A percentile compares a stretch with the other conserved stretches of the same genome.
Evolutionary conservation across 2,888 invertebrate species (phyloP).

Genomic region (Stenotaenia linearis): DNA sequence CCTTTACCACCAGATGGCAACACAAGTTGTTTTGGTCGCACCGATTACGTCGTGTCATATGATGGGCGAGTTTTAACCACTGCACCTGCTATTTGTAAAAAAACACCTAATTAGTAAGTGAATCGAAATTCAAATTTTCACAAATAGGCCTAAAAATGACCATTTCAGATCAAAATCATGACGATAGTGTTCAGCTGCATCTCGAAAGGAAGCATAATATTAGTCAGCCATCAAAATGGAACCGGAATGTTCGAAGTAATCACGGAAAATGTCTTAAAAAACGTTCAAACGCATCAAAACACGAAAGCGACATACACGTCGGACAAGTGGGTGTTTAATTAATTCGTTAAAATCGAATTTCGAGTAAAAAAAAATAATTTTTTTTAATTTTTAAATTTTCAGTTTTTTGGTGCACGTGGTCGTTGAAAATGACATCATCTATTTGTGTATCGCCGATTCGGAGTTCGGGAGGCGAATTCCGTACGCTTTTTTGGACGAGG

Average conservation of each 20-base stretch:
- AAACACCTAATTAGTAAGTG: too few species aligned
- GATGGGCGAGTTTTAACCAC: background rate
- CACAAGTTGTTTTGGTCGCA: too few species aligned
- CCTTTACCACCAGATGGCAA: background rate
- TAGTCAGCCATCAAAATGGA: background rate
- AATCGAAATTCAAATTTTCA: too few species aligned
- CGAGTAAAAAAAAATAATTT: background rate
- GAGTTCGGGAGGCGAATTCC: background rate
- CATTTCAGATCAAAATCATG: background rate
- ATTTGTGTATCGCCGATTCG: background rate
- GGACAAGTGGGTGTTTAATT: background rate
- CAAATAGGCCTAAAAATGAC: too few species aligned
- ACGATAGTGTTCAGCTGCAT: background rate
- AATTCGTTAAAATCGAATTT: background rate
- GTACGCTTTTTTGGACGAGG: slow-evolving; percentile 1
- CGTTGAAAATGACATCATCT: background rate
- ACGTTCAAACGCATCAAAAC: background rate
- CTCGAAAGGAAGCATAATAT: background rate
- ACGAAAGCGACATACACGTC: background rate
- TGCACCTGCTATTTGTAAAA: background rate
- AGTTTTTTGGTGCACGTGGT: background rate
- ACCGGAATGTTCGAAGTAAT: background rate
- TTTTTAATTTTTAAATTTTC: background rate
- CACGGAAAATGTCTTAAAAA: background rate
- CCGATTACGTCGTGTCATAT: background rate